These are phyloP conservation scores for Leptatherina wallacei DNA, from an alignment of 2,797 vertebrate genomes.

Conservation along the genomic window DNA sequence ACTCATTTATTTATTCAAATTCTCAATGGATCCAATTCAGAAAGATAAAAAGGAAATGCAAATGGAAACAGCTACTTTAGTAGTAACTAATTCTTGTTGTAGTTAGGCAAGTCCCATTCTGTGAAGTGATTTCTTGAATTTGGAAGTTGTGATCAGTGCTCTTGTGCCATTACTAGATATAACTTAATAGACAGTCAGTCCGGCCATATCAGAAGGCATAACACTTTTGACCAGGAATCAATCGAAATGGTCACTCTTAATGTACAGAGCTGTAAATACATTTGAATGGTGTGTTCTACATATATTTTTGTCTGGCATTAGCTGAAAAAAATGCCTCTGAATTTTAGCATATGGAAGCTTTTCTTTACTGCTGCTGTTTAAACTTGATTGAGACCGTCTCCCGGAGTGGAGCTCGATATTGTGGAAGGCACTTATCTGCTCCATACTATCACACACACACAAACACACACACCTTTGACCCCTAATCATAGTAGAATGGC, in stretches of 20 bases:
- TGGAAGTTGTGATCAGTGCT: slow-evolving; percentile 83
- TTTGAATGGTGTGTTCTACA: slow-evolving; percentile 85
- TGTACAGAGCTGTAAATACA: slow-evolving; percentile 88
- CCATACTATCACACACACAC: slow-evolving; percentile 47
- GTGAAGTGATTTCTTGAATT: slow-evolving; percentile 83
- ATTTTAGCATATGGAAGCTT: slow-evolving; percentile 78
- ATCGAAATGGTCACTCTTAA: slow-evolving; percentile 77
- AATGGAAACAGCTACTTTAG: slow-evolving; percentile 67
- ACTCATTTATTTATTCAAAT: slow-evolving; percentile 73
- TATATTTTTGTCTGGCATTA: slow-evolving; percentile 82
- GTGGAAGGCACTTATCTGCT: slow-evolving; percentile 72
- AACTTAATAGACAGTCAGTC: slow-evolving; percentile 69
- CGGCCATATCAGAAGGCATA: slow-evolving; percentile 66
- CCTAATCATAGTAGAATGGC: slow-evolving; percentile 78
- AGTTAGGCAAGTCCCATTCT: slow-evolving; percentile 80
- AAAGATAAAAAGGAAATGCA: slow-evolving; percentile 62
- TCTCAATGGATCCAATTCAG: slow-evolving; percentile 56
- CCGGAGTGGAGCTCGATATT: slow-evolving; percentile 63
- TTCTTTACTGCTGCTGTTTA: slow-evolving; percentile 80
- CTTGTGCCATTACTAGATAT: slow-evolving; percentile 82
- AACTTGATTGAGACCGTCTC: slow-evolving; percentile 77
- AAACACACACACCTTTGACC: slow-evolving; percentile 61
- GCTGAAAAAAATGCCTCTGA: slow-evolving; percentile 79
- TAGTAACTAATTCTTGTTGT: slow-evolving; percentile 72
- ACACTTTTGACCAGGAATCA: slow-evolving; percentile 74